Conservation (phyloP, 2,888 invertebrate genomes). For the Pemphredon lugubris region DNA sequence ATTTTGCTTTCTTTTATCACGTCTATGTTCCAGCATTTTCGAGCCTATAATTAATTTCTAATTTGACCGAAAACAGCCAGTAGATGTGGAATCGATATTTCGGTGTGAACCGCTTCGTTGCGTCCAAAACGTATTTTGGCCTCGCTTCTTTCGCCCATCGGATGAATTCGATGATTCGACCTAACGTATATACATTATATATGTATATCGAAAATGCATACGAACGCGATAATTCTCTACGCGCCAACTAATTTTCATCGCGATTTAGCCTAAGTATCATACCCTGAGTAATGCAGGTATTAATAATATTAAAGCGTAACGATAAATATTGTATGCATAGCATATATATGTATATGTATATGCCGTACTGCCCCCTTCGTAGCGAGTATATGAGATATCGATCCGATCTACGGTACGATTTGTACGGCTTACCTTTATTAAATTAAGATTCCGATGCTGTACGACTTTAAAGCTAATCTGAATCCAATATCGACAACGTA, state of each 20-base stretch:
- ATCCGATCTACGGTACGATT: conserved; percentile 48
- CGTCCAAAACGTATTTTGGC: too few species aligned
- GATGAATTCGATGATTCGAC: too few species aligned
- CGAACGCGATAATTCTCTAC: background rate
- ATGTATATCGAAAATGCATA: background rate
- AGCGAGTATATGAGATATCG: conserved; percentile 22
- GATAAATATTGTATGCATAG: background rate
- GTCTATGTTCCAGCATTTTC: too few species aligned
- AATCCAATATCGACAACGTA: conserved; percentile 43
- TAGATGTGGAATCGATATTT: too few species aligned
- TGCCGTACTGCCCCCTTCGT: background rate
- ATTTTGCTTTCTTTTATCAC: too few species aligned
- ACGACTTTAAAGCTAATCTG: conserved; percentile 39
- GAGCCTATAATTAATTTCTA: too few species aligned
- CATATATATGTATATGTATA: background rate
- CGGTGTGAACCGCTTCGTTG: too few species aligned
- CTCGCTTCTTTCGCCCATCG: too few species aligned
- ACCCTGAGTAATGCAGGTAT: conserved; percentile 14
- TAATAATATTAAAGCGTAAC: conserved; percentile 20
- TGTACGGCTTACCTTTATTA: conserved; percentile 57
- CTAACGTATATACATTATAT: too few species aligned
- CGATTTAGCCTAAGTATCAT: conserved; percentile 18
- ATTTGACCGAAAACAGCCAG: too few species aligned
- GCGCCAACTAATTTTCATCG: background rate
- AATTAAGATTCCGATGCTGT: conserved; percentile 52